Evolutionary conservation across 2,113 vertebrate species (phyloP).

Genomic region (Telmatochromis sp.): DNA sequence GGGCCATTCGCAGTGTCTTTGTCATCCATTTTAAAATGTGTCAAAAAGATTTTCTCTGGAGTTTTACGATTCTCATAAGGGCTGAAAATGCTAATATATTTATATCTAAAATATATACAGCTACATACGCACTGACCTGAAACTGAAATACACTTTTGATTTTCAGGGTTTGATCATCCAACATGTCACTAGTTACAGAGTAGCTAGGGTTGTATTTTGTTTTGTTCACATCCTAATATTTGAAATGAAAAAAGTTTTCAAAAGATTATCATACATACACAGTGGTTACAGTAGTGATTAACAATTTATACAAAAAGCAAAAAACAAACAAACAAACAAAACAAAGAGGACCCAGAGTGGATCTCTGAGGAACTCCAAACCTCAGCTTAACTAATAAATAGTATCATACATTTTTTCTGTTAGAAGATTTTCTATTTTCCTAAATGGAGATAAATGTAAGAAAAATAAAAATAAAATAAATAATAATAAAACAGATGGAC

Average conservation of each 20-base stretch:
- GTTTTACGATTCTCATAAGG: neutral
- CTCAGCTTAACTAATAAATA: neutral
- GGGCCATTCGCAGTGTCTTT: neutral
- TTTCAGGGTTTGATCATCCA: neutral
- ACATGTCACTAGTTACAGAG: no score
- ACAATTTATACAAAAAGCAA: no score
- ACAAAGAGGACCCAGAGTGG: neutral
- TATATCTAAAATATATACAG: neutral
- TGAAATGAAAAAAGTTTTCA: neutral
- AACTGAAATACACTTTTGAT: neutral
- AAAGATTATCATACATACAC: neutral
- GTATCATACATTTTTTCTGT: neutral
- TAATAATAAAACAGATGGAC: neutral
- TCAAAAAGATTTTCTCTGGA: neutral
- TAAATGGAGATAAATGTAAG: neutral
- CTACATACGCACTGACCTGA: neutral
- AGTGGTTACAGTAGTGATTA: neutral
- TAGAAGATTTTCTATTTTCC: neutral
- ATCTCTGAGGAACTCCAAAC: neutral
- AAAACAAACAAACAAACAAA: neutral
- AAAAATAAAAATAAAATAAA: neutral
- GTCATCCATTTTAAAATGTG: neutral
- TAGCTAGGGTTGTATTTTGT: neutral
- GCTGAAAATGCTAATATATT: neutral
- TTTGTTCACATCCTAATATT: neutral